Base-by-base conservation (phyloP, 2,888 invertebrate genomes). In the Pilophorus perplexus region DNA sequence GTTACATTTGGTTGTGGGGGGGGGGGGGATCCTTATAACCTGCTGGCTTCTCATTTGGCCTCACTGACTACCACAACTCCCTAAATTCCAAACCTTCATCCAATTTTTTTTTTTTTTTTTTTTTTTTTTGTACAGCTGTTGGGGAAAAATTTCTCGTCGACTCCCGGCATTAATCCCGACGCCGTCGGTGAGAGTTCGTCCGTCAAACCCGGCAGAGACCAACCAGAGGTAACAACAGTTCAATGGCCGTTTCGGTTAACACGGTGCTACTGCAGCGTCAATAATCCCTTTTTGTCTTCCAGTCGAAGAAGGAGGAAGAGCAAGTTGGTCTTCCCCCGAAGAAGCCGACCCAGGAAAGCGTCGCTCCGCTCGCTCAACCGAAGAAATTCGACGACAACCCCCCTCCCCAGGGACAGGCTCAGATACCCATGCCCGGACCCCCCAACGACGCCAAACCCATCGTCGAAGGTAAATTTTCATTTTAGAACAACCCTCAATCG, bases 161-260 rank as follows among this genome's bases (percentile, higher is more conserved):
- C 75, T 10, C 74, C 75, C 2, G 72, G 72, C 16, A 74, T 74
- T 65, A 73, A 78, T 73, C 71, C 78, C 27, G 72, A 75, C 55
- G 74, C 74, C 33, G 68, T 74, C 4, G 71, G 72, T 28, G 73
- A 73, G 42, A 71, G 66, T 6, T 69, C 70, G 14, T 69, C 71
- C 8, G 40, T 67, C 4, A 71, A 71, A 57, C 69, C 71, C 16
- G 16, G 44, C 3, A 50, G 52, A 5, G 52, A 64, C 10, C 66
- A 55, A 23, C 18, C 48, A 6, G 69, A 71, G 59, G 70, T 71
- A 57, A 68, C n/a, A n/a, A n/a, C n/a, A n/a, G n/a, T n/a, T n/a
- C n/a, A n/a, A n/a, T n/a, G 23, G 14, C n/a, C n/a, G n/a, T n/a
- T 10, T n/a, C n/a, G n/a, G n/a, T n/a, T n/a, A n/a, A n/a, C n/a